phyloP scores from a whole-genome alignment of 2,888 invertebrate genomes.

The Caenorhabditis sp. region DNA sequence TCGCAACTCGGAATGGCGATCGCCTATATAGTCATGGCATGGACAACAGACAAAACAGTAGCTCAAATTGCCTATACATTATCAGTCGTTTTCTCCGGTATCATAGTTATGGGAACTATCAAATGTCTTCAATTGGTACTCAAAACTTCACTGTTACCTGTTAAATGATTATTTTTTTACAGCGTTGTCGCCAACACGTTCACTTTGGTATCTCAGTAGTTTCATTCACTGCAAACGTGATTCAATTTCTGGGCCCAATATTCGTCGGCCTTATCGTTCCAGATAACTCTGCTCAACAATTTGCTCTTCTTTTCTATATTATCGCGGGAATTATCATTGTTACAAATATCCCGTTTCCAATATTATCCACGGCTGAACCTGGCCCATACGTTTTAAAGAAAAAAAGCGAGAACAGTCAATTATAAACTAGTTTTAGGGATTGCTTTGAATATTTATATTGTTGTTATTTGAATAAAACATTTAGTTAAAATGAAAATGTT shows the following conservation, averaged over 20 bases:
- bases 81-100: constrained; percentile 34
- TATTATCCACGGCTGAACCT: constrained; percentile 14
- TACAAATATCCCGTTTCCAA: constrained; percentile 23
- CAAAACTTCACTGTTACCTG: too few relatives aligned
- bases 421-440: too few relatives aligned
- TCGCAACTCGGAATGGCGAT: constrained; percentile 51
- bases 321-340: constrained; percentile 10
- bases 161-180: constrained; percentile 3
- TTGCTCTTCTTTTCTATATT: constrained; percentile 11
- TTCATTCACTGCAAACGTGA: constrained; percentile 17
- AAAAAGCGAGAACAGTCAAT: too few relatives aligned
- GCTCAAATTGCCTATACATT: constrained; percentile 44
- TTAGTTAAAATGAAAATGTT: too few relatives aligned
- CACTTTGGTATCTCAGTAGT: constrained; percentile 33
- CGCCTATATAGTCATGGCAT: constrained; percentile 45
- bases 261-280: constrained; percentile 20
- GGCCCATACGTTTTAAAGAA: constrained; percentile 9
- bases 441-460: too few relatives aligned
- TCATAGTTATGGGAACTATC: constrained; percentile 44
- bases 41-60: constrained; percentile 13
- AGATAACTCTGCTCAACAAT: constrained; percentile 27
- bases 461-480: too few relatives aligned
- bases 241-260: constrained; percentile 23
- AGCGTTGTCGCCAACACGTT: constrained; percentile 20
- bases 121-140: constrained; percentile 42